A percentile compares a stretch with the other conserved stretches of the same genome.
phyloP scores from a whole-genome alignment of 2,113 vertebrate genomes.

The Oreochromis niloticus region DNA sequence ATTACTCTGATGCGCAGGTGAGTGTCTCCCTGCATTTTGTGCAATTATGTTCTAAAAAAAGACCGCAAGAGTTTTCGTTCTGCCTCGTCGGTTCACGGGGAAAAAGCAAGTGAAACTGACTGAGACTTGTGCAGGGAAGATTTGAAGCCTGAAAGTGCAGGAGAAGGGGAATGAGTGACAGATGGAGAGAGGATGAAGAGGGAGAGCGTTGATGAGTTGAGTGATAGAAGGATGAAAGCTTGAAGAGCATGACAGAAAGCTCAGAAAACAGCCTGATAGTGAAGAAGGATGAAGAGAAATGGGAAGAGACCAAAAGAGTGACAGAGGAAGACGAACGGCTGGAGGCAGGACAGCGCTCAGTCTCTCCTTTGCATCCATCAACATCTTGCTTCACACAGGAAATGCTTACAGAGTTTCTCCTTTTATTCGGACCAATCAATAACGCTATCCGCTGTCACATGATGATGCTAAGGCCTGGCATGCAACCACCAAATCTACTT shows the following conservation, averaged over 20 bases:
- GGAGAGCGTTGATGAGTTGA: not conserved
- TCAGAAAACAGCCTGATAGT: not conserved
- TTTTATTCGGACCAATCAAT: slow-evolving; percentile 20
- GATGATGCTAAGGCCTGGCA: not conserved
- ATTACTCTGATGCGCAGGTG: not conserved
- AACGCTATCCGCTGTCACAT: slow-evolving; percentile 15
- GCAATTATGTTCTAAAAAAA: not conserved
- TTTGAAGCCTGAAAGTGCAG: not conserved
- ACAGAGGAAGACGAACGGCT: not conserved
- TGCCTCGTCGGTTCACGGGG: not conserved
- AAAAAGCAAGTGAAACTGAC: not conserved
- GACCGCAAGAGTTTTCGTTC: accelerated
- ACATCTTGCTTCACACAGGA: slow-evolving; percentile 31
- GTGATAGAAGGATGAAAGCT: not conserved
- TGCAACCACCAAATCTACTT: not conserved
- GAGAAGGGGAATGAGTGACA: not conserved
- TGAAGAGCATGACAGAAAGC: not conserved
- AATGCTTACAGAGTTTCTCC: slow-evolving; percentile 20
- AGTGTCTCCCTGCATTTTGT: not conserved
- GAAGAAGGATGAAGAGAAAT: not conserved
- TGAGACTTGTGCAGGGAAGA: not conserved
- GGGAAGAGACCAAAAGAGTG: not conserved
- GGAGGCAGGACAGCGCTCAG: not conserved
- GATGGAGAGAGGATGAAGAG: not conserved
- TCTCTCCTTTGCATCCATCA: slow-evolving; percentile 33